phyloP scores from a whole-genome alignment of 2,888 invertebrate genomes.

The Drosophila suboccidentalis region DNA sequence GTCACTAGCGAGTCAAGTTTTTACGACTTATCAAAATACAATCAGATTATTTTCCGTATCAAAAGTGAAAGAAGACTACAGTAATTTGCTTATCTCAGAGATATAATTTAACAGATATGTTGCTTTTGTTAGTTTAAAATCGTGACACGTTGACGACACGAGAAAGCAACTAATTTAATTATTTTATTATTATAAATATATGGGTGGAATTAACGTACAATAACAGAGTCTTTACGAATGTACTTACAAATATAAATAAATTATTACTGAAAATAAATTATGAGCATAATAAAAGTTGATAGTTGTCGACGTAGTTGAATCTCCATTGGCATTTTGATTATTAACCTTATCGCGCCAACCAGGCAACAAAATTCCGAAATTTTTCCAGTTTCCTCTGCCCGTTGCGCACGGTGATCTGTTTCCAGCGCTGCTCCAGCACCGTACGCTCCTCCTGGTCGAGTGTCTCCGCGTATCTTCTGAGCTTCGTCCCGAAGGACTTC shows the following conservation, averaged over 20 bases:
- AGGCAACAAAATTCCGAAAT: constrained; percentile 55
- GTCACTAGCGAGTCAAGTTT: background rate
- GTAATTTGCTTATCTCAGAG: constrained; percentile 20
- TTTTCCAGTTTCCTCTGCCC: constrained; percentile 55
- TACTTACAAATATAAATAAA: background rate
- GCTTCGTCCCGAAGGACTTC: constrained; percentile 48
- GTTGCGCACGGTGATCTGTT: constrained; percentile 35
- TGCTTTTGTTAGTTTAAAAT: constrained; percentile 3
- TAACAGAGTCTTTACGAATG: constrained; percentile 10
- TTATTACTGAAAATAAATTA: background rate
- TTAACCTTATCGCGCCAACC: constrained; percentile 41
- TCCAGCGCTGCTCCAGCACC: constrained; percentile 49
- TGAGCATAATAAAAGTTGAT: background rate
- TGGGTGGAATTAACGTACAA: background rate
- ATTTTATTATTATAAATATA: constrained; percentile 13
- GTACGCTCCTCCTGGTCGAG: constrained; percentile 59
- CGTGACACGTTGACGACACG: constrained; percentile 10
- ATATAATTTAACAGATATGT: constrained; percentile 21
- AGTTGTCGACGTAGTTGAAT: background rate
- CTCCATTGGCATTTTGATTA: background rate
- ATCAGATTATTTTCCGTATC: background rate
- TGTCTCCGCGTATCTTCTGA: constrained; percentile 33
- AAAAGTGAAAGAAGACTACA: constrained; percentile 1
- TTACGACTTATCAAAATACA: background rate
- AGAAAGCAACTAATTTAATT: background rate